Conservation (phyloP, 2,888 invertebrate genomes). For the Venusia cambrica region DNA sequence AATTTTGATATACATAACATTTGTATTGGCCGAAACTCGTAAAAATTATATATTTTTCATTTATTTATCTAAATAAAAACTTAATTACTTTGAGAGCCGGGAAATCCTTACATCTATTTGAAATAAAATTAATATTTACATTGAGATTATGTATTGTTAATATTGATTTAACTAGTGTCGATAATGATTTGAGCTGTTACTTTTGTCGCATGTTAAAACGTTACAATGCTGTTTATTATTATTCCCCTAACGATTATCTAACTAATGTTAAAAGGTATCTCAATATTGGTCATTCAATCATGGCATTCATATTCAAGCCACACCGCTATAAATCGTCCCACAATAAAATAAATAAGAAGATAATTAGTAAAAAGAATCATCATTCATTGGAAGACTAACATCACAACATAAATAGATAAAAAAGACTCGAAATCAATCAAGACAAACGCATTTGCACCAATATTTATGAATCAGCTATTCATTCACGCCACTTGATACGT, state of each 20-base stretch:
- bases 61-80: constrained; percentile 64
- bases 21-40: constrained; percentile 76
- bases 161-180: constrained; percentile 77
- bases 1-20: constrained; percentile 76
- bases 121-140: constrained; percentile 74
- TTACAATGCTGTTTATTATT: constrained; percentile 29
- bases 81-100: constrained; percentile 81
- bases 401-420: constrained; percentile 75
- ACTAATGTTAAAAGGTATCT: constrained; percentile 33
- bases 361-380: constrained; percentile 50
- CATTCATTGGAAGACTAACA: constrained; percentile 77
- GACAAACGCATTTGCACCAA: constrained; percentile 63
- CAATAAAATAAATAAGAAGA: constrained; percentile 61
- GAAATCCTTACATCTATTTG: constrained; percentile 70
- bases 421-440: constrained; percentile 59
- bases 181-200: constrained; percentile 73
- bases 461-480: no score
- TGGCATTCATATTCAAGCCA: constrained; percentile 49
- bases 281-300: constrained; percentile 42
- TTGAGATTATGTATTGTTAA: constrained; percentile 65
- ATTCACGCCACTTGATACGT: no score
- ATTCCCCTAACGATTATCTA: constrained; percentile 25
- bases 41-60: constrained; percentile 62
- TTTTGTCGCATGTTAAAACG: constrained; percentile 48
- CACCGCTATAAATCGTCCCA: constrained; percentile 54